Percentiles rank a stretch among this genome's conserved stretches.
Evolutionary conservation across 2,888 invertebrate species (phyloP).

Genomic region (Brenthis daphne): DNA sequence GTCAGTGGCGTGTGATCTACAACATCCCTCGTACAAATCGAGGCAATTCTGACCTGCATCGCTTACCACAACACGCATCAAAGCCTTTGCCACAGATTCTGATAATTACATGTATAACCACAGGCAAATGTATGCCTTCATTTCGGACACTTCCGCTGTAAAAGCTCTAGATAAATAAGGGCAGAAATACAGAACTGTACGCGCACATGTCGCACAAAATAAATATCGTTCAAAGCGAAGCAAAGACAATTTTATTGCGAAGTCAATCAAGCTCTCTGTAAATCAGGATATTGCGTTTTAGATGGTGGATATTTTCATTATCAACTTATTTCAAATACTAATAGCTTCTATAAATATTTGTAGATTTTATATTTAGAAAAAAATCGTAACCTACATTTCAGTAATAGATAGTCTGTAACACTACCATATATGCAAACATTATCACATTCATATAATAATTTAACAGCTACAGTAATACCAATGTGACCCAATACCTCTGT

Average conservation of each 20-base stretch:
- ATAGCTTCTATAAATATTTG: neutral
- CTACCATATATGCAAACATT: neutral
- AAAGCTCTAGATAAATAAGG: constrained; percentile 38
- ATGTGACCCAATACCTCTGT: constrained; percentile 14
- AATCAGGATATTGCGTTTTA: constrained; percentile 14
- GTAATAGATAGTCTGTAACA: no score
- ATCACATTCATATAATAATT: neutral
- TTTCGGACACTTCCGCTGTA: constrained; percentile 36
- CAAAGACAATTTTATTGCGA: constrained; percentile 13
- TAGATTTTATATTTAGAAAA: no score
- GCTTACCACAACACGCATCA: constrained; percentile 75
- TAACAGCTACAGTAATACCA: neutral
- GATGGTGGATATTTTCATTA: neutral
- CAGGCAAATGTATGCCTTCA: constrained; percentile 51
- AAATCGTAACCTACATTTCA: no score
- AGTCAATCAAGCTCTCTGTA: constrained; percentile 9
- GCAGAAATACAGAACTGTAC: constrained; percentile 16
- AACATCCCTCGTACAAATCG: constrained; percentile 65
- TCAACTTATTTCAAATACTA: neutral
- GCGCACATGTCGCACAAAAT: constrained; percentile 3
- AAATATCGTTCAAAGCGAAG: constrained; percentile 11
- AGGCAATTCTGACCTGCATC: constrained; percentile 73
- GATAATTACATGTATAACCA: constrained; percentile 57
- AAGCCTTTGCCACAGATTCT: constrained; percentile 67
- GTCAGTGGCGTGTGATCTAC: constrained; percentile 49